Conservation (phyloP, 2,113 vertebrate genomes). For the Crotalus horridus region DNA sequence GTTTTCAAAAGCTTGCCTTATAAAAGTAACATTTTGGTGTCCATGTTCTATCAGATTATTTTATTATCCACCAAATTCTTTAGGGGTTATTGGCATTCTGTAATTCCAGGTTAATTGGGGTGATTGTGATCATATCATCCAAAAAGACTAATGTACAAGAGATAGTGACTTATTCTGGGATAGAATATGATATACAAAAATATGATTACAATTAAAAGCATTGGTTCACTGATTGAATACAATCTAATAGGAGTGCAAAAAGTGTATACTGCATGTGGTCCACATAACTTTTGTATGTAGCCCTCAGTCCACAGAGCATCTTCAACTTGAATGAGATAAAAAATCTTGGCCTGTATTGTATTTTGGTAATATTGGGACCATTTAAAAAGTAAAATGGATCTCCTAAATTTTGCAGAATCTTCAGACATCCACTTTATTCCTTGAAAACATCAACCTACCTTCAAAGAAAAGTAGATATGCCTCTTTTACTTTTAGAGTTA, state of each 20-base stretch:
- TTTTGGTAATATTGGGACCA: not conserved
- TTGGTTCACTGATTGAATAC: not conserved
- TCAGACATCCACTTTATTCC: not conserved
- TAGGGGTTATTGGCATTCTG: not conserved
- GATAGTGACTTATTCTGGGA: not conserved
- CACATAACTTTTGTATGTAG: not conserved
- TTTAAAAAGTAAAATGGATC: not conserved
- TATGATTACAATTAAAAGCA: not conserved
- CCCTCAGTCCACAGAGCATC: not conserved
- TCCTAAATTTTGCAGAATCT: not conserved
- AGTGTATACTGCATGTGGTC: not conserved
- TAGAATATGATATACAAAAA: not conserved
- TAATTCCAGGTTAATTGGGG: not conserved
- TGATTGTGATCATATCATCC: not conserved
- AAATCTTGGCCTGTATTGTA: not conserved
- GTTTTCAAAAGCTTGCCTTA: conserved; percentile 28
- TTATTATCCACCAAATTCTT: not conserved
- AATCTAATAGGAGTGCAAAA: not conserved
- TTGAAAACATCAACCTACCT: not conserved
- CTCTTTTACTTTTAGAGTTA: not conserved
- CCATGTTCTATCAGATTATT: not conserved
- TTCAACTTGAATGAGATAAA: not conserved
- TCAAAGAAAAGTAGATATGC: not conserved
- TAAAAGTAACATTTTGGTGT: not conserved
- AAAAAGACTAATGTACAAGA: not conserved